Conservation (phyloP, 2,113 vertebrate species). For the Saiga tatarica region DNA sequence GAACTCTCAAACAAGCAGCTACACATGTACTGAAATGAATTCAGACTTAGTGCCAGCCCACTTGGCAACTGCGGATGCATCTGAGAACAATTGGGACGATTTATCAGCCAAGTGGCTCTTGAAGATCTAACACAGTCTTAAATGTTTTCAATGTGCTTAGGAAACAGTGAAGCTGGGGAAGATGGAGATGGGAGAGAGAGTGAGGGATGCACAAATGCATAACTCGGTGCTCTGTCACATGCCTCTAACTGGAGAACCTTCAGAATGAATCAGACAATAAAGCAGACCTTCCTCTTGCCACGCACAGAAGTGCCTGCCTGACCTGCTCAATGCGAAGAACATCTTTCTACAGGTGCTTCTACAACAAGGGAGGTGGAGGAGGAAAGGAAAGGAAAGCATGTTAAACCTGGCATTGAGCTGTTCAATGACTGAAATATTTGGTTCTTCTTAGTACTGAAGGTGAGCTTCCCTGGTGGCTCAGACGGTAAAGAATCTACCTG, state of each 20-base stretch:
- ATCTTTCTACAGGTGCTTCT: neutral
- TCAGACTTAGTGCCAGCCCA: neutral
- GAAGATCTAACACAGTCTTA: neutral
- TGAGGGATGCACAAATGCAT: neutral
- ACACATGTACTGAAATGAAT: neutral
- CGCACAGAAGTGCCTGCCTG: neutral
- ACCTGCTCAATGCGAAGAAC: neutral
- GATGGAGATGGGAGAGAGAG: neutral
- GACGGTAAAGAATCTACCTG: neutral
- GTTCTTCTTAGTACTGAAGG: neutral
- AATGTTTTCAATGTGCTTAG: neutral
- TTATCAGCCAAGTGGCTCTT: constrained; percentile 13
- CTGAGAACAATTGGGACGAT: neutral
- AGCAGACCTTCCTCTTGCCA: neutral
- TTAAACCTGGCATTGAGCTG: neutral
- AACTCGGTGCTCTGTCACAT: neutral
- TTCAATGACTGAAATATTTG: neutral
- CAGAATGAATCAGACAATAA: neutral
- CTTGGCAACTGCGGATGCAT: neutral
- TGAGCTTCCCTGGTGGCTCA: neutral
- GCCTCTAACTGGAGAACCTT: neutral
- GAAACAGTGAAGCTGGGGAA: neutral
- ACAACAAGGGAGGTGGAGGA: neutral
- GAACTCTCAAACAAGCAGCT: neutral
- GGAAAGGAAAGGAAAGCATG: neutral